Conservation (phyloP, 2,113 vertebrate genomes). For the Psettodes erumei region DNA sequence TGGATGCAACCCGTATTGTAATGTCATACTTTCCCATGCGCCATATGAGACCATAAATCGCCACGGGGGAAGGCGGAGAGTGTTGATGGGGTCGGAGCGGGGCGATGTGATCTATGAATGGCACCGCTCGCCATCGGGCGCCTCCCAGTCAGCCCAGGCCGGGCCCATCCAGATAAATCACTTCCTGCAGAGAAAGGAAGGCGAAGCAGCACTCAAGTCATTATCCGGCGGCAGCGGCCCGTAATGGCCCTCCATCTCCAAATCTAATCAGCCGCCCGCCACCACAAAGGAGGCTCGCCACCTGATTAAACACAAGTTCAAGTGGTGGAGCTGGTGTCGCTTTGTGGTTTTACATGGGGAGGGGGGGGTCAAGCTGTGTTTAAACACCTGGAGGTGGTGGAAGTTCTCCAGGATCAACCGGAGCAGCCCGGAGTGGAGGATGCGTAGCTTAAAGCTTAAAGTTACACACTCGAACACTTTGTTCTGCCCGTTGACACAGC, state of each 20-base stretch:
- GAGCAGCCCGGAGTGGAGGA: background rate
- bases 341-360: constrained; percentile 44
- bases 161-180: constrained; percentile 68
- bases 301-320: constrained; percentile 75
- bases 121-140: constrained; percentile 31
- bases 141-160: constrained; percentile 50
- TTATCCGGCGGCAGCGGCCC: constrained; percentile 65
- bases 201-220: constrained; percentile 76
- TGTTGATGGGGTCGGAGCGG: constrained; percentile 52
- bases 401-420: constrained; percentile 3
- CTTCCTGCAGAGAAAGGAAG: constrained; percentile 72
- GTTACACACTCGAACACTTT: background rate
- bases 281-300: constrained; percentile 59
- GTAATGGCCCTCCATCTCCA: constrained; percentile 73
- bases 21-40: constrained; percentile 12
- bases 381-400: constrained; percentile 49
- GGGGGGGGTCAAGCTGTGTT: constrained; percentile 35
- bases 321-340: constrained; percentile 54
- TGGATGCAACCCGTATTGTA: background rate
- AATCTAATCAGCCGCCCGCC: constrained; percentile 76
- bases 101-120: constrained; percentile 56
- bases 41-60: constrained; percentile 30
- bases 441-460: constrained; percentile 12
- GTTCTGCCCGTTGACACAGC: background rate
- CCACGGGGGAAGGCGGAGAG: background rate